Evolutionary conservation across 1,140 invertebrate species (phyloP), one percentile per base, ranked within the genome.

Genomic region (Macrotrachela quadricornifera): DNA sequence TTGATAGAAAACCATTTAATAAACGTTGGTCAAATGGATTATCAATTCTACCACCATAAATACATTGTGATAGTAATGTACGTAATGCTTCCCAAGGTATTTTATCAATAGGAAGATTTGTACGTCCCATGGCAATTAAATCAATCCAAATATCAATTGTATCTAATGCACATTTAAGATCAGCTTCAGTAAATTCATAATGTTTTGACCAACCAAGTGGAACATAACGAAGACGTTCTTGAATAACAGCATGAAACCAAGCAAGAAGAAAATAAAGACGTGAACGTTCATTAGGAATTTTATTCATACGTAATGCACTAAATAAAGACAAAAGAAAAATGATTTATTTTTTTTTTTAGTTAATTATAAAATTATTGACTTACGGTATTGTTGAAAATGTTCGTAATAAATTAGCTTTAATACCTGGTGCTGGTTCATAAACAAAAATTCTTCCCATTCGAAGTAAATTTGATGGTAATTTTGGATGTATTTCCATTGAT

Each of bases 41-140:
- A 72, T 97, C 94, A 68, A 99, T 96, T 73, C 97, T 97, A 54
- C 92, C 94, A 52, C 94, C 94, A 68, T 99, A 99, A 62, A 99
- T 96, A 61, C 88, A 96, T 65, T 97, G 85, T 0, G 88, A 87
- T 8, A 99, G 72, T 1, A 99, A 73, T 0, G 87, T 95, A 17
- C 86, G 81, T 14, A 99, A 72, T 1, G 94, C 92, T 68, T 94
- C 85, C 91, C 92, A 99, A 21, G 94, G 94, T 4, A 99, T 83
- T 59, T 95, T 96, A 64, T 96, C 90, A 12, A 92, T 92, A 0
- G 91, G 85, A 36, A 99, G 70, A 73, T 99, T 97, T 0, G 87
- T 91, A 55, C 92, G 78, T 36, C 88, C 85, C 79, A 80, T 64
- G 18, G 64, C 61, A 49, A 57, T 38, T 16, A 49, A 37, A 62